Percentiles rank a stretch among this genome's conserved stretches.
Evolutionary conservation across 2,113 vertebrate species (phyloP).

Genomic region (Phodopus roborovskii): DNA sequence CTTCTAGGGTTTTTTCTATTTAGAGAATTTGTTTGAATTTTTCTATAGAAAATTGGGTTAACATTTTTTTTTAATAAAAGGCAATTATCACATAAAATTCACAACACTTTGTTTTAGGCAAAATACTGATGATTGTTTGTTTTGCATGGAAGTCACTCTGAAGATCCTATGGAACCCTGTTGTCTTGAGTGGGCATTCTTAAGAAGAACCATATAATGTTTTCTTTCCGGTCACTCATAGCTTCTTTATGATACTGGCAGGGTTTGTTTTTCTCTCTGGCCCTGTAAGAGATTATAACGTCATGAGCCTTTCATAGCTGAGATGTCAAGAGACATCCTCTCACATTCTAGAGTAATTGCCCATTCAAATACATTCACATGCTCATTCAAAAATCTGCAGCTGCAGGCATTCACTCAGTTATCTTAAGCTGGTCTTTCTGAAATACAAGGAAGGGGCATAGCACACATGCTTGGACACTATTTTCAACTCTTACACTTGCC

Average conservation of each 20-base stretch:
- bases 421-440: constrained; percentile 35
- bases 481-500: neutral
- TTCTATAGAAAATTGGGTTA: fast-evolving
- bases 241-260: neutral
- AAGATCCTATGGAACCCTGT: neutral
- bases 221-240: too few species aligned
- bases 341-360: constrained; percentile 41
- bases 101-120: neutral
- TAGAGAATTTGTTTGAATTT: neutral
- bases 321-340: constrained; percentile 18
- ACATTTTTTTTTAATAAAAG: too few species aligned
- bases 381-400: constrained; percentile 46
- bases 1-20: neutral
- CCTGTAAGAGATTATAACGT: neutral
- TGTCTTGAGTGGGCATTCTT: fast-evolving
- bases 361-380: constrained; percentile 30
- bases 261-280: neutral
- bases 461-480: neutral
- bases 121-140: neutral
- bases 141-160: neutral
- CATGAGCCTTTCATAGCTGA: neutral
- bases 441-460: constrained; percentile 27
- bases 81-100: neutral
- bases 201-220: neutral
- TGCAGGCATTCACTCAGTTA: constrained; percentile 36